Evolutionary conservation across 1,140 invertebrate species (phyloP), one percentile per base, ranked within the genome.

Genomic region (Zaprionus ghesquierei): DNA sequence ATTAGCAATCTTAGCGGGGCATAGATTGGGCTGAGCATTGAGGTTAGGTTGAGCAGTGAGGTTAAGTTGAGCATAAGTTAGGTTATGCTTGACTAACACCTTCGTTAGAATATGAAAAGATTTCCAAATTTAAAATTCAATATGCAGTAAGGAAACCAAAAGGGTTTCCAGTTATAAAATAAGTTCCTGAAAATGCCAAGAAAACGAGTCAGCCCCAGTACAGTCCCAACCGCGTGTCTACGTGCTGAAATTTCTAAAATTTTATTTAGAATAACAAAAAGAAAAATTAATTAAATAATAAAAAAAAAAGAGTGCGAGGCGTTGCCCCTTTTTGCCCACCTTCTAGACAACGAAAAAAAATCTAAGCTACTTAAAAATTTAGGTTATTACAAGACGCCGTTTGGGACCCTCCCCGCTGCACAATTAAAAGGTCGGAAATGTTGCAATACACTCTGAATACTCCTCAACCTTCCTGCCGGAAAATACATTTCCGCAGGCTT

Each of bases 401-500:
- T 44, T n/a, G 15, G 12, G n/a, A n/a, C n/a, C n/a, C n/a, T n/a
- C 41, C 41, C 41, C 41, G 9, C 20, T 20, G 41, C 41, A 22
- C 41, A 46, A 46, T 46, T 46, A 22, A 46, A 46, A 46, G 41
- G 41, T 46, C 41, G 41, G 18, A 46, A 46, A 46, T 46, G 15
- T 18, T 46, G 41, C 41, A 12, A 46, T 46, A 22, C 41, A 12
- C 10, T 46, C 10, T 9, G 41, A 12, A 20, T n/a, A n/a, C n/a
- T 22, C 20, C 41, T 18, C 5, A 46, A 18, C n/a, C n/a, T 18
- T 10, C 18, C 18, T 8, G 9, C 41, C 23, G 22, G 35, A 60
- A 75, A 79, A 53, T 46, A 58, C 31, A 31, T 62, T 41, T 59
- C 27, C 69, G 41, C 18, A 0, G 35, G 35, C 35, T n/a, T n/a